Base-by-base conservation (phyloP, 2,888 invertebrate species). In the Achlya flavicornis region DNA sequence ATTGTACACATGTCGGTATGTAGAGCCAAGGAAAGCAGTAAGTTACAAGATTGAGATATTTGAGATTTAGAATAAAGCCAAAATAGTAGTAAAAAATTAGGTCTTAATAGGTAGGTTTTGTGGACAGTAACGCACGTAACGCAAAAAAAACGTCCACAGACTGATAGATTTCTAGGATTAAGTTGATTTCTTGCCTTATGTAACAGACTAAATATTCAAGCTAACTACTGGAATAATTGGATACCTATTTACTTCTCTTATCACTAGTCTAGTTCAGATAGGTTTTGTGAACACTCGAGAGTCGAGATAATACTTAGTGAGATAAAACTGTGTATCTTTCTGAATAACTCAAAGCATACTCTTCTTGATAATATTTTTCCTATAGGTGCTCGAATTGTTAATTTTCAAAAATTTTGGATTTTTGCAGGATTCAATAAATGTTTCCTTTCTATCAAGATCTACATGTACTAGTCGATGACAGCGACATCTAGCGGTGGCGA, bases 401-500 rank as follows among this genome's bases (percentile, higher is more conserved):
- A n/a, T n/a, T 46, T n/a, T n/a, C 0, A 46, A n/a, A 7, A 7
- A n/a, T 4, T n/a, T 4, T n/a, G 6, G 4, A n/a, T 46, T 46
- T 12, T 57, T 11, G 14, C 12, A 12, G 12, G 5, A 57, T 5
- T 32, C 4, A 32, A 19, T 57, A 19, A n/a, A 6, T 58, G n/a
- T 0, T 35, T 53, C 6, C 60, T 62, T 62, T 58, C 62, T 66
- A 63, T 53, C 59, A 69, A 72, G 68, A 71, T 72, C 73, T 76
- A 80, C 75, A 76, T 80, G 78, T 72, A 68, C 68, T 65, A 66
- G 63, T 63, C 70, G 72, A 72, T 66, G 63, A 70, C 67, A 74
- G 78, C 91, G 93, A 90, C 93, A 92, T 92, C 93, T 93, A 86
- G 80, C 82, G 89, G 78, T 72, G 64, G 64, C 66, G 69, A 69